Base-by-base conservation (phyloP, 2,888 invertebrate genomes). In the Drosophila koepferae region DNA sequence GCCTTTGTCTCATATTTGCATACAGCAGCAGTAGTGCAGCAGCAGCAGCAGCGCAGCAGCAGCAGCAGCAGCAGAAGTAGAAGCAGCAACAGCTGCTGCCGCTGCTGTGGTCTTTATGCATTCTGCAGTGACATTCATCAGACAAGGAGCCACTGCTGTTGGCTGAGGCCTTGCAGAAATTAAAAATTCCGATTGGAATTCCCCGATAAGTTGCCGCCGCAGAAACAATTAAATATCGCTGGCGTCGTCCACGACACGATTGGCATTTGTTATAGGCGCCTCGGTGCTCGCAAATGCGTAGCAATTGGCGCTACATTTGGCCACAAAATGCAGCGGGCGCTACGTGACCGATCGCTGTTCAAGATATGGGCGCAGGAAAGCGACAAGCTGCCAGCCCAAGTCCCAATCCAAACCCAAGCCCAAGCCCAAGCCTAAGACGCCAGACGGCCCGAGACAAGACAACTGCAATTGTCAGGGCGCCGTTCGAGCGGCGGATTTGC, bases 171-270 rank as follows among this genome's bases (percentile, higher is more conserved):
- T 80, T 73, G 90, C 75, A 73, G 77, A 91, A 89, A 91, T 91
- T 92, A 86, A 86, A 90, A 91, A 92, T 91, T 91, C 92, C 82
- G 91, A 91, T 91, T 83, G 89, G 88, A 86, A 89, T 90, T 90
- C 91, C 83, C 90, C 86, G 86, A 86, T 90, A 88, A 90, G 89
- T 86, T 72, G 84, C 79, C 78, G 80, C 64, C 86, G 86, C 86
- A 83, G 83, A 87, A 92, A 91, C 92, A 91, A 91, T 91, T 91
- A 92, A 92, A 91, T 91, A 92, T 92, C 91, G 92, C 79, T 91
- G 86, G 91, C 91, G 82, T 83, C 70, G 63, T 74, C 84, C 90
- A 87, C 90, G 89, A 90, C 85, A 86, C 85, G 90, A 85, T 90
- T 90, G 89, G 90, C 90, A 85, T 86, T 86, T 86, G 85, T 86